These are phyloP conservation scores for Metopolophium dirhodum DNA, from an alignment of 1,140 invertebrate species.

Conservation along the genomic window DNA sequence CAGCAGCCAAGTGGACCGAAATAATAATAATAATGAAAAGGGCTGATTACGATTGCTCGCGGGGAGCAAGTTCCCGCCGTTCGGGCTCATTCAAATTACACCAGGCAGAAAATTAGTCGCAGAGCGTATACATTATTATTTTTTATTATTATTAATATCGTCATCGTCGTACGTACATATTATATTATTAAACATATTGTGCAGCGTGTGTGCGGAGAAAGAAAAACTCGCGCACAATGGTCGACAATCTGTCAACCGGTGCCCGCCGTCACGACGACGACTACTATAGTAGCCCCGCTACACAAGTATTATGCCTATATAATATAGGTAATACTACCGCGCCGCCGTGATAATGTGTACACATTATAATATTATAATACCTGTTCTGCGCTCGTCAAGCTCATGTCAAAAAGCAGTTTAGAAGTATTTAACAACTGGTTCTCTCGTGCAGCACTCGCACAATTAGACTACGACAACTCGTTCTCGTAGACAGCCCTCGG, in stretches of 20 bases:
- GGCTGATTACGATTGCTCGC: neutral
- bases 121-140: conserved; percentile 1
- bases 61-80: neutral
- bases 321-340: neutral
- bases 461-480: conserved; percentile 51
- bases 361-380: conserved; percentile 31
- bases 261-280: neutral
- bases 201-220: neutral
- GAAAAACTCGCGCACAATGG: conserved; percentile 35
- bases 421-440: conserved; percentile 55
- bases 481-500: conserved; percentile 46
- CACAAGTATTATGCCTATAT: neutral
- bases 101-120: conserved; percentile 51
- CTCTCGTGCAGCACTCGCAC: conserved; percentile 28
- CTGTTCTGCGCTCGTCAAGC: conserved; percentile 47
- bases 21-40: neutral
- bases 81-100: conserved; percentile 40
- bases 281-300: neutral
- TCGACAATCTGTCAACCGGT: conserved; percentile 55
- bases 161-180: neutral
- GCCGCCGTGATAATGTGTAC: neutral
- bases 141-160: conserved; percentile 11
- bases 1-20: neutral
- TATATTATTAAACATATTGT: neutral
- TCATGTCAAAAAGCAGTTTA: conserved; percentile 53